Evolutionary conservation across 2,113 vertebrate species (phyloP), one percentile per base, ranked within the genome.

Genomic region (Peromyscus californicus): DNA sequence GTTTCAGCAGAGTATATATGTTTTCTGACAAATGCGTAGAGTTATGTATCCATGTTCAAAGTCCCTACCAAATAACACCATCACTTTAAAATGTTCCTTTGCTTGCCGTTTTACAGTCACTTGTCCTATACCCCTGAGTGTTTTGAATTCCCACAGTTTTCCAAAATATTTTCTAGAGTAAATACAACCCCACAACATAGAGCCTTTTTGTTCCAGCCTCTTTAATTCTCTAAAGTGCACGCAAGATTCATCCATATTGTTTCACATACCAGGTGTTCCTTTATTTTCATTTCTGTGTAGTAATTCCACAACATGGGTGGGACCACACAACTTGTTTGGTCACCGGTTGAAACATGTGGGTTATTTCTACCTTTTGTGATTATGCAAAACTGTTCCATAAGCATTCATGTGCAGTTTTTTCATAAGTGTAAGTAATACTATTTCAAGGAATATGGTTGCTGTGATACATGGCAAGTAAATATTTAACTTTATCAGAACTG

Each of bases 351-450:
- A 94, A 42, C n/a, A 93, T 59, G 31, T 70, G 61, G 12, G 24
- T 67, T 51, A 51, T 94, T 86, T 96, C 51, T 84, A 76, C 78
- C 26, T 94, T 93, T 78, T 76, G 33, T 72, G 22, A 90, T 90
- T 79, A 57, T 42, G 12, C n/a, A 78, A 67, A 80, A 93, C 79
- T 72, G 26, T 91, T 8, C n/a, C 45, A n/a, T 69, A 84, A 67
- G 89, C 17, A 91, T 89, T 85, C 31, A 87, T 57, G 33, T 92
- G 15, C 29, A 92, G 74, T n/a, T 82, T 95, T 87, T 79, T 16
- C 45, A 24, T 87, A 86, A 90, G 84, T 69, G 16, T 74, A 84
- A 61, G 31, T 79, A 86, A 65, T 92, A 76, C 79, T 26, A 42
- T 91, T 95, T 92, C 33, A 61, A 82, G 33, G 51, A 96, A 13